Evolutionary conservation across 2,113 vertebrate genomes (phyloP).

Genomic region (Bubalus kerabau): DNA sequence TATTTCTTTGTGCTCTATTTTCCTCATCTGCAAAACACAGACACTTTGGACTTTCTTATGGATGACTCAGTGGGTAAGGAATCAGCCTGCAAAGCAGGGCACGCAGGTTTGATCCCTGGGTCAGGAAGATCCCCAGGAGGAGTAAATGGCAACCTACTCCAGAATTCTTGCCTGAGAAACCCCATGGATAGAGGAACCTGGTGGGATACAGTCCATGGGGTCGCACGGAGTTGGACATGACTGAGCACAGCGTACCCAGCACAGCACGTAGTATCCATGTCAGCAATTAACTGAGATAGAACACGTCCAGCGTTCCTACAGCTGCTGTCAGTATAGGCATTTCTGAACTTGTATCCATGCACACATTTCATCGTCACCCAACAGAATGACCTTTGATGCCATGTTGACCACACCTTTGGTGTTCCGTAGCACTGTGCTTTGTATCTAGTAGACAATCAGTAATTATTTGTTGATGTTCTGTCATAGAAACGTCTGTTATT

Average conservation of each 20-base stretch:
- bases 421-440: not conserved
- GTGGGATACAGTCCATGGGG: not conserved
- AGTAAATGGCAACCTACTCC: not conserved
- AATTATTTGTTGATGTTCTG: constrained; percentile 43
- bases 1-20: not conserved
- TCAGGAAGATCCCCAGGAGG: not conserved
- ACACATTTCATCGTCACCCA: not conserved
- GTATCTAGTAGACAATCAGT: constrained; percentile 8
- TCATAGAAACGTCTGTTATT: constrained; percentile 40
- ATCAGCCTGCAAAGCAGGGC: not conserved
- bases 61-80: not conserved
- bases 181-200: not conserved
- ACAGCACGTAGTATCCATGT: not conserved
- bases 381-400: not conserved
- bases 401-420: not conserved
- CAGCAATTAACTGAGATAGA: not conserved
- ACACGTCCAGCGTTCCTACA: fast-evolving
- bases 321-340: not conserved
- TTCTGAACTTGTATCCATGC: not conserved
- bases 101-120: not conserved
- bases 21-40: not conserved
- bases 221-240: not conserved
- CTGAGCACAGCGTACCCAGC: not conserved
- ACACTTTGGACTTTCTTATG: not conserved
- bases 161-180: not conserved